phyloP scores from a whole-genome alignment of 2,888 invertebrate genomes.

The Synanthedon andrenaeformis region DNA sequence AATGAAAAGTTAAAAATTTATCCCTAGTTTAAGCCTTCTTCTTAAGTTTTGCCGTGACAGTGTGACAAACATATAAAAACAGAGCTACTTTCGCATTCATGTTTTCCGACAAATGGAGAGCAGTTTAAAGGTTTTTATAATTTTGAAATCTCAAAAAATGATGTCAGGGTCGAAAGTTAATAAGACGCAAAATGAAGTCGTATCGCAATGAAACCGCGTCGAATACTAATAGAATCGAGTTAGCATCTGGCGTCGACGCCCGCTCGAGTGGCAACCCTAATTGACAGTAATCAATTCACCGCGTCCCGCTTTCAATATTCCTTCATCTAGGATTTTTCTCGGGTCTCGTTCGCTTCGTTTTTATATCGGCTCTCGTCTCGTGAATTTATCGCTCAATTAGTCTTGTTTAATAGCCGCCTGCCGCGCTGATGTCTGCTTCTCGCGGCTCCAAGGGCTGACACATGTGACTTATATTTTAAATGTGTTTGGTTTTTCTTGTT shows the following conservation, averaged over 20 bases:
- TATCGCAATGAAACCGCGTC: slow-evolving; percentile 2
- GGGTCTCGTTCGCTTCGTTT: slow-evolving; percentile 58
- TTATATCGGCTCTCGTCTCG: slow-evolving; percentile 62
- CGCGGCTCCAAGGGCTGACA: slow-evolving; percentile 54
- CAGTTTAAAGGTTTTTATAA: too few species aligned
- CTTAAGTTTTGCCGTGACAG: too few species aligned
- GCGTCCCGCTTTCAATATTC: slow-evolving; percentile 66
- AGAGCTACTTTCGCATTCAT: too few species aligned
- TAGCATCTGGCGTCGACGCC: slow-evolving; percentile 49
- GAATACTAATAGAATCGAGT: slow-evolving; percentile 27
- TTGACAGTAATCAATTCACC: slow-evolving; percentile 68
- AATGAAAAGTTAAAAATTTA: too few species aligned
- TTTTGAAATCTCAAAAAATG: neutral
- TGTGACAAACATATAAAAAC: too few species aligned
- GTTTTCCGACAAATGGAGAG: too few species aligned
- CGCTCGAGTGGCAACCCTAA: slow-evolving; percentile 50
- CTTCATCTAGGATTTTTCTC: slow-evolving; percentile 52
- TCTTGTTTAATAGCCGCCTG: slow-evolving; percentile 72
- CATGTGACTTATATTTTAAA: slow-evolving; percentile 3
- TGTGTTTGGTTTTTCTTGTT: neutral
- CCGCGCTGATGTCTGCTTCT: slow-evolving; percentile 68
- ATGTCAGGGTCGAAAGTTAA: neutral
- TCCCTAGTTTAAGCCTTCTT: too few species aligned
- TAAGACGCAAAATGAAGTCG: neutral
- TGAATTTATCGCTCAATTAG: slow-evolving; percentile 73